Conservation (phyloP, 2,113 vertebrate species). For the Lagenorhynchus albirostris region DNA sequence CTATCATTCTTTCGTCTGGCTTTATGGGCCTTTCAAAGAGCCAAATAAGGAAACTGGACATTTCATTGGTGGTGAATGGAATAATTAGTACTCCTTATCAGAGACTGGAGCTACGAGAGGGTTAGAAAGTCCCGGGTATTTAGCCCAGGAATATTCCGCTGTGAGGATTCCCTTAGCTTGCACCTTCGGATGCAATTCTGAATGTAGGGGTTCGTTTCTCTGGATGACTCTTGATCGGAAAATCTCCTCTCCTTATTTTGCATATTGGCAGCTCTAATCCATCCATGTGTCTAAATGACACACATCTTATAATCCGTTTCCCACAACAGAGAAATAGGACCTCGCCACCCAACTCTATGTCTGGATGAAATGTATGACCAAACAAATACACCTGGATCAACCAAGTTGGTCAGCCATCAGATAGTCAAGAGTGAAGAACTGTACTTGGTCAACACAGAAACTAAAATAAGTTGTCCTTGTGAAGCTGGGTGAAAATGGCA, state of each 20-base stretch:
- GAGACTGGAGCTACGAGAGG: not conserved
- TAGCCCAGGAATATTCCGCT: not conserved
- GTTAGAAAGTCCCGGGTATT: not conserved
- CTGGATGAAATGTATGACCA: conserved; percentile 43
- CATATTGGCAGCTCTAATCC: not conserved
- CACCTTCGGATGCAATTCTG: not conserved
- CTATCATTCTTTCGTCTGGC: not conserved
- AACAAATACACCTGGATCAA: not conserved
- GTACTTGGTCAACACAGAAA: conserved; percentile 28
- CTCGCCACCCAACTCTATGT: conserved; percentile 16
- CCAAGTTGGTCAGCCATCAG: conserved; percentile 52
- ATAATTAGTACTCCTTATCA: not conserved
- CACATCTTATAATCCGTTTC: not conserved
- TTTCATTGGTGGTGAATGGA: not conserved
- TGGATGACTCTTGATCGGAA: not conserved
- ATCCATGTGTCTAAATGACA: not conserved
- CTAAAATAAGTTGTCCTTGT: conserved; percentile 72
- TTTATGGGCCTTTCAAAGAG: not conserved
- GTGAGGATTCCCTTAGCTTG: not conserved
- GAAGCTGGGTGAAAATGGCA: conserved; percentile 69
- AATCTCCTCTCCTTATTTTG: conserved; percentile 36
- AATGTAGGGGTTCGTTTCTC: not conserved
- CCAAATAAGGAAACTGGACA: not conserved
- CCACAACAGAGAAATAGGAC: not conserved
- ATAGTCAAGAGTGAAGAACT: conserved; percentile 41